phyloP scores from a whole-genome alignment of 2,888 invertebrate genomes.

The Polia nebulosa region DNA sequence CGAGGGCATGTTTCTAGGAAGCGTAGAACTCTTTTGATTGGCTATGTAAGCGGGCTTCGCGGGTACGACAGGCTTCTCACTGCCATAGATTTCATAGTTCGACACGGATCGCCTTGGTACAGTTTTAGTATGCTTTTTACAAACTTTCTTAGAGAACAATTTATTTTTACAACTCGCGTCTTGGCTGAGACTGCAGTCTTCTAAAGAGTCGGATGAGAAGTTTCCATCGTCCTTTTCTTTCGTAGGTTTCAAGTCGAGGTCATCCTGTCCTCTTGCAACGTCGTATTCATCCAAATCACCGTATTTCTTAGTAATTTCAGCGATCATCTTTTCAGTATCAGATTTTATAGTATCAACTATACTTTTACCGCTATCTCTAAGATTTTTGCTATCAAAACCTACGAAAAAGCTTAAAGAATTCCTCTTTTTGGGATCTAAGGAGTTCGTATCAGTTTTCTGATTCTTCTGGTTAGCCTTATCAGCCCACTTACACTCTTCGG shows the following conservation, averaged over 20 bases:
- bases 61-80: conserved; percentile 85
- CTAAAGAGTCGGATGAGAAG: conserved; percentile 95
- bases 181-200: conserved; percentile 92
- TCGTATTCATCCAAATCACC: conserved; percentile 91
- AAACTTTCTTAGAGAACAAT: conserved; percentile 88
- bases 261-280: conserved; percentile 67
- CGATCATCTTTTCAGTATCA: conserved; percentile 93
- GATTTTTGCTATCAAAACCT: conserved; percentile 89
- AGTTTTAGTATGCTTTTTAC: conserved; percentile 89
- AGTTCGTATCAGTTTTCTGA: conserved; percentile 78
- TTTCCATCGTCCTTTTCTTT: conserved; percentile 92
- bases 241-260: conserved; percentile 84
- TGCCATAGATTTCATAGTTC: conserved; percentile 94
- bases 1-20: conserved; percentile 89
- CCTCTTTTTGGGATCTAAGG: conserved; percentile 88
- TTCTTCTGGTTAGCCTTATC: conserved; percentile 80
- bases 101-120: conserved; percentile 93
- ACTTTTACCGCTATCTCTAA: conserved; percentile 88
- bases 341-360: conserved; percentile 92
- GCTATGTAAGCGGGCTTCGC: conserved; percentile 81
- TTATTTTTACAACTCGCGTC: conserved; percentile 89
- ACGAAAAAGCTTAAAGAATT: conserved; percentile 93
- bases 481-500: conserved; percentile 94
- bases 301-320: conserved; percentile 92
- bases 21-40: conserved; percentile 86